Percentiles rank a stretch among this genome's conserved stretches.
Conservation (phyloP, 2,113 vertebrate species). For the Cyanoramphus novaezelandiae region DNA sequence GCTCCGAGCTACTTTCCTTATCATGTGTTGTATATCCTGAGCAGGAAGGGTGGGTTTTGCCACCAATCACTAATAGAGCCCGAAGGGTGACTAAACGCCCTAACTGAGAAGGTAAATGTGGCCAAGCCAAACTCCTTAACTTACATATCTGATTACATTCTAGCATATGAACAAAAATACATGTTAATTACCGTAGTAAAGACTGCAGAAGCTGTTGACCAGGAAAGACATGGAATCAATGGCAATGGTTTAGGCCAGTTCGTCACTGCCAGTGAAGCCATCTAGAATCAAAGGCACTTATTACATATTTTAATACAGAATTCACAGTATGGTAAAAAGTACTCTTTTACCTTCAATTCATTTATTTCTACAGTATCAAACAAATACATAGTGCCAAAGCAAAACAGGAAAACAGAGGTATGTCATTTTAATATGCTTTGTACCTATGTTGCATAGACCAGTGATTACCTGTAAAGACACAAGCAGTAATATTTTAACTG, state of each 20-base stretch:
- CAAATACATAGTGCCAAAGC: not conserved
- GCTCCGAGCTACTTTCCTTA: not conserved
- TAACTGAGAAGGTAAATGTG: not conserved
- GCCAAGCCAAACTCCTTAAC: not conserved
- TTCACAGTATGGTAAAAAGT: not conserved
- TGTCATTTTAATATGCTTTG: not conserved
- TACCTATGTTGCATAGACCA: not conserved
- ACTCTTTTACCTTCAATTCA: not conserved
- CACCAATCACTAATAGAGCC: not conserved
- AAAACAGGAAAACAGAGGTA: not conserved
- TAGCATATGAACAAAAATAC: not conserved
- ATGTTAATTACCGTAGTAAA: slow-evolving; percentile 90
- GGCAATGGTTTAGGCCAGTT: slow-evolving; percentile 98
- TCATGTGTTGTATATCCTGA: not conserved
- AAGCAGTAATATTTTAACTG: not conserved
- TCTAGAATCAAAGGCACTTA: slow-evolving; percentile 75
- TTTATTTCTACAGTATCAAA: not conserved
- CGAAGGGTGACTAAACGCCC: not conserved
- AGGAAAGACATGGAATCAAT: slow-evolving; percentile 93
- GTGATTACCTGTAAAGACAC: not conserved
- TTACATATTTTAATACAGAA: not conserved
- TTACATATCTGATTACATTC: not conserved
- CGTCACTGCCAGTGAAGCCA: slow-evolving; percentile 96
- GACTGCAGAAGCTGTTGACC: slow-evolving; percentile 96
- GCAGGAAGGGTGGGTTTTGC: not conserved